A percentile compares a stretch with the other conserved stretches of the same genome.
These are phyloP conservation scores for Ganaspis brasiliensis DNA, from an alignment of 2,888 invertebrate species.

Conservation along the genomic window DNA sequence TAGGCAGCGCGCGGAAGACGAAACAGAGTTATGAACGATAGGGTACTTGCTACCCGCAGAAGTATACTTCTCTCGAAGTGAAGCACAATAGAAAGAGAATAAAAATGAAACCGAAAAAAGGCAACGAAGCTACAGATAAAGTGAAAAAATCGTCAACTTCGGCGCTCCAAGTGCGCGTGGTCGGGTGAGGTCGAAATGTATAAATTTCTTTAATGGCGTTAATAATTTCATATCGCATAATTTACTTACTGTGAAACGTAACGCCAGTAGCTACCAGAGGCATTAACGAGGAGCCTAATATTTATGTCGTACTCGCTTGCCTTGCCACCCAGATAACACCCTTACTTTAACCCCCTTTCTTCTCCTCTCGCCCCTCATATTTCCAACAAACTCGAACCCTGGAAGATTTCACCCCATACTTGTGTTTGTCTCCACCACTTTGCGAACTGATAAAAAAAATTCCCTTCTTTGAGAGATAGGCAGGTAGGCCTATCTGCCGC, in stretches of 20 bases:
- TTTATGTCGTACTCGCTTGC: conserved; percentile 80
- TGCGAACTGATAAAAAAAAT: conserved; percentile 61
- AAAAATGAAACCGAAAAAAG: conserved; percentile 45
- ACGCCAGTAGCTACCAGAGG: conserved; percentile 80
- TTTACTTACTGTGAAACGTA: conserved; percentile 81
- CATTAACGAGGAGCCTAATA: conserved; percentile 81
- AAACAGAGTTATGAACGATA: conserved; percentile 55
- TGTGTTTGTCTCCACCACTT: conserved; percentile 45
- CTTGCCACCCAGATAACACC: conserved; percentile 79
- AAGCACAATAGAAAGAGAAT: conserved; percentile 30
- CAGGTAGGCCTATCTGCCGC: conserved; percentile 49
- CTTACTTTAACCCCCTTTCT: conserved; percentile 66
- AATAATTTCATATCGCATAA: conserved; percentile 81
- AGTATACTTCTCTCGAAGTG: conserved; percentile 16
- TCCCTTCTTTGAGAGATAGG: conserved; percentile 54
- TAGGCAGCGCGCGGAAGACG: conserved; percentile 69
- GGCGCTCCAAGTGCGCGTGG: conserved; percentile 55
- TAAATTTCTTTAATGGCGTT: conserved; percentile 81
- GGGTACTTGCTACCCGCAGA: conserved; percentile 67
- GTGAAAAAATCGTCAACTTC: conserved; percentile 76
- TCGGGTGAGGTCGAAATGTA: conserved; percentile 72
- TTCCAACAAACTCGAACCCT: conserved; percentile 57
- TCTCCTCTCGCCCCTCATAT: conserved; percentile 56
- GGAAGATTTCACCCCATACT: conserved; percentile 56
- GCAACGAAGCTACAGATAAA: conserved; percentile 70